Evolutionary conservation across 64 coral and sea anemone species (phyloP), one percentile per base, ranked within the genome.

Genomic region (Hydrozoanthus tunicans): DNA sequence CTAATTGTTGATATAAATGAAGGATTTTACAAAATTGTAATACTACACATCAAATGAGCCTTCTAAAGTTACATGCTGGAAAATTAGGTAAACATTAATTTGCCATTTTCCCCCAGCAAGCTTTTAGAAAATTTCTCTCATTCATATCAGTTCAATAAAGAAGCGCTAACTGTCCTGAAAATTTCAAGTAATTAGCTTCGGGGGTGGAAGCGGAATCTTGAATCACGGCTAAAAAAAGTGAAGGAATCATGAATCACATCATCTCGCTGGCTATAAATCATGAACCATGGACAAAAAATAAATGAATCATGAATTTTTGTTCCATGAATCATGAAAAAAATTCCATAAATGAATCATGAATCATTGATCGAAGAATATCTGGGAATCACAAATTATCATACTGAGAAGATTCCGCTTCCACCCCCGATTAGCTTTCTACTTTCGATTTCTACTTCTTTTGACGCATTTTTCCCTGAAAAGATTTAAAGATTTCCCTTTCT

Each of bases 1-100:
- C 67, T 73, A 73, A 72, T 88, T 73, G 67, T 58, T 88, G 84
- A 73, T 57, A 88, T 88, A 66, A 88, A 73, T 88, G 84, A 58
- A 88, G 67, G 84, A 88, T 73, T 88, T 88, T 73, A 20, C 52
- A 88, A 88, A 88, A 88, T 88, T 88, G 27, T 73, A 88, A 88
- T 25, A 88, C 57, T 14, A 72, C 52, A 73, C 17, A 7, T 59
- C 51, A 73, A 73, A 20, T n/a, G 66, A 88, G 6, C 70, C 85
- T 60, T 89, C 70, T 89, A 53, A 75, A 74, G 55, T 76, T 14
- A 73, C 70, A 73, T 73, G 24, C 70, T 27, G 70, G 51, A 73
- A 73, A 73, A 27, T 9, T 32, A 73, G 53, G n/a, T 24, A 32
- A 74, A 32, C 60, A 7, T 5, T 71, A 9, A 59, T 76, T 43